Evolutionary conservation across 2,888 invertebrate species (phyloP).

Genomic region (Troides aeacus): DNA sequence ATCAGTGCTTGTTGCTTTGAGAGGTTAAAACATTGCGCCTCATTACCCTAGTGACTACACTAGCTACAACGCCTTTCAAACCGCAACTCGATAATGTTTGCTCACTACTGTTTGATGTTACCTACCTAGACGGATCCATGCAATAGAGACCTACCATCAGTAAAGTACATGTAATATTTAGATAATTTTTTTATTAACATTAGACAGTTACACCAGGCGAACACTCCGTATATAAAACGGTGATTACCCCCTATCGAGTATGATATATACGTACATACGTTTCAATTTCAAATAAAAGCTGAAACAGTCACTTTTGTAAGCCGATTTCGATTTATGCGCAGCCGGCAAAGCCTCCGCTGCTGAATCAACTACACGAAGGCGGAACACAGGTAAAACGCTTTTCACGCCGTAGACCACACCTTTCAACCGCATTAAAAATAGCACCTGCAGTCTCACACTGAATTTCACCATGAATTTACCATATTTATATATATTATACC

Average conservation of each 20-base stretch:
- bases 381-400: constrained; percentile 45
- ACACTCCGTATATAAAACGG: neutral
- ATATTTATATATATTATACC: too few relatives aligned
- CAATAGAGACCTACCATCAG: too few relatives aligned
- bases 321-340: constrained; percentile 57
- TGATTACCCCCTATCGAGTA: constrained; percentile 20
- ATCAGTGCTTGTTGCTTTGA: too few relatives aligned
- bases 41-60: too few relatives aligned
- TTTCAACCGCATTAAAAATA: constrained; percentile 29
- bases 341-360: constrained; percentile 43
- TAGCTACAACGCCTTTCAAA: too few relatives aligned
- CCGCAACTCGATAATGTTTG: too few relatives aligned
- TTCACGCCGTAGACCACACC: constrained; percentile 32
- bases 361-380: constrained; percentile 45
- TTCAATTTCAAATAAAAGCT: constrained; percentile 49
- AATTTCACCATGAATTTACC: neutral
- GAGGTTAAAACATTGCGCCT: too few relatives aligned
- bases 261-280: constrained; percentile 28
- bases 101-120: too few relatives aligned
- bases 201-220: too few relatives aligned
- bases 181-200: too few relatives aligned
- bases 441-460: constrained; percentile 13
- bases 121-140: too few relatives aligned
- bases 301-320: constrained; percentile 54
- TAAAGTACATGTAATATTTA: neutral